Percentiles rank a stretch among this genome's conserved stretches.
Conservation (phyloP, 2,113 vertebrate species). For the Corythaeola cristata region DNA sequence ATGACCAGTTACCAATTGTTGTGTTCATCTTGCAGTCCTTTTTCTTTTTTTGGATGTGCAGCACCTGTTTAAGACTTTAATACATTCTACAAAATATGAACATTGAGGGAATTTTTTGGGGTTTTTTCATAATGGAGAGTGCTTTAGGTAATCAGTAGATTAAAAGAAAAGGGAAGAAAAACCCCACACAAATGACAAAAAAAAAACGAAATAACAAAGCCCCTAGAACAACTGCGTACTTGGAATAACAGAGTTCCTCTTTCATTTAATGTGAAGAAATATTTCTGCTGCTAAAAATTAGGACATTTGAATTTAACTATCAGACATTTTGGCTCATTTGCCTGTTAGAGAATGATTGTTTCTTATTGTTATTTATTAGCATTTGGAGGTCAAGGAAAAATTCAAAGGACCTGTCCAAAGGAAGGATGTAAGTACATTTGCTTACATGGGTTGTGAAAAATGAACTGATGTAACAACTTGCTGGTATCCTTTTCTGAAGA, state of each 20-base stretch:
- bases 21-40: not conserved
- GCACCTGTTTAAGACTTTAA: not conserved
- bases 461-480: not conserved
- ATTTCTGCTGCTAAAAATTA: not conserved
- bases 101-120: not conserved
- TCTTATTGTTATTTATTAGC: not conserved
- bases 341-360: not conserved
- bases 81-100: not conserved
- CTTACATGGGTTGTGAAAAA: not conserved
- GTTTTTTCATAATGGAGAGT: not conserved
- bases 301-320: not conserved
- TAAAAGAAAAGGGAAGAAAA: not conserved
- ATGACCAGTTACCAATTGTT: not conserved
- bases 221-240: not conserved
- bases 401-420: not conserved
- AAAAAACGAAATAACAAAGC: not conserved
- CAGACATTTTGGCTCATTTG: not conserved
- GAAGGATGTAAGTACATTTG: not conserved
- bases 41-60: not conserved
- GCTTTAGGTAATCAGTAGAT: not conserved
- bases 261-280: not conserved
- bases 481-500: not conserved
- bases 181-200: not conserved
- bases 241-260: not conserved
- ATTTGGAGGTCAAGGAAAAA: not conserved